A percentile compares a stretch with the other conserved stretches of the same genome.
These are phyloP conservation scores for Cyphomyrus discorhynchus DNA, from an alignment of 2,113 vertebrate genomes.

Conservation along the genomic window DNA sequence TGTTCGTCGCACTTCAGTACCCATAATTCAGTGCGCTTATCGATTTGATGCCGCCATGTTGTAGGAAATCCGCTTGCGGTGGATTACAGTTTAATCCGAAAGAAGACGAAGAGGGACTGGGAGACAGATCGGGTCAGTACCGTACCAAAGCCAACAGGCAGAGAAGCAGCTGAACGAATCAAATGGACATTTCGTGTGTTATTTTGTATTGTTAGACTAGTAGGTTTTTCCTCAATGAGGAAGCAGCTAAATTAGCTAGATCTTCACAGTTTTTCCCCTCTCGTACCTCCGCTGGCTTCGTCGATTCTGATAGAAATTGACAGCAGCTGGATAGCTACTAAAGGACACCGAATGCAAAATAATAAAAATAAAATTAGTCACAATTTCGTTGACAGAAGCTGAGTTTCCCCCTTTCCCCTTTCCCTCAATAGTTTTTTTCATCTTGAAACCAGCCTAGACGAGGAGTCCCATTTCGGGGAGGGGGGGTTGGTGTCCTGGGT, in stretches of 20 bases:
- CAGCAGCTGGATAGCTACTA: conserved; percentile 44
- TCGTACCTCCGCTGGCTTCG: conserved; percentile 40
- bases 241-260: background rate
- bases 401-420: conserved; percentile 28
- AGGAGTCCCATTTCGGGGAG: conserved; percentile 32
- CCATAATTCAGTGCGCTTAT: conserved; percentile 45
- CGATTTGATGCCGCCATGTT: conserved; percentile 50
- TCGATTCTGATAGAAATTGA: conserved; percentile 35
- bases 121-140: conserved; percentile 49
- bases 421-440: conserved; percentile 17
- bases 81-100: conserved; percentile 67
- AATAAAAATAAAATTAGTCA: conserved; percentile 20
- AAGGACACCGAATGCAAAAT: conserved; percentile 26
- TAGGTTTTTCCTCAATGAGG: background rate
- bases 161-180: conserved; percentile 42
- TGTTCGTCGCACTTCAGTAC: conserved; percentile 50
- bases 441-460: conserved; percentile 17
- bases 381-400: conserved; percentile 29
- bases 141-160: conserved; percentile 31
- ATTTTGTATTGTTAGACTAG: background rate
- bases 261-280: conserved; percentile 4
- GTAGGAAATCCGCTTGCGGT: conserved; percentile 64
- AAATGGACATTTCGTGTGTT: conserved; percentile 28
- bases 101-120: conserved; percentile 45
- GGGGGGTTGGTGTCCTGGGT: conserved; percentile 22